Base-by-base conservation (phyloP, 1,140 invertebrate species). In the Antheraea pernyi region DNA sequence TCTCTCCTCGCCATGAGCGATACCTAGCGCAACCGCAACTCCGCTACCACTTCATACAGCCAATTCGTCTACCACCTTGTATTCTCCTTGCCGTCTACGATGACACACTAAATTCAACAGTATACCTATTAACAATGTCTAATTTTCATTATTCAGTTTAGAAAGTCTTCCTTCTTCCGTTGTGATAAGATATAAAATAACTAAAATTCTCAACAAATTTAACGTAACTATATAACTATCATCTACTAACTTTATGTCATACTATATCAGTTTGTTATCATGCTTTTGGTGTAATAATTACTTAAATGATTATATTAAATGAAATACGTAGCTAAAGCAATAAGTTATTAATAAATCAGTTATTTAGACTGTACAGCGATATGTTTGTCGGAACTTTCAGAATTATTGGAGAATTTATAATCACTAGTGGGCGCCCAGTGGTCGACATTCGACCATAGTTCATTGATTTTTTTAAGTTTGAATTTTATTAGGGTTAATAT, bases 1-100 rank as follows among this genome's bases (percentile, higher is more conserved):
- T 74, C 67, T 64, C 74, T 69, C 71, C 59, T 48, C 65, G 30
- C 75, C 67, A 53, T 62, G 71, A 75, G 75, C 79, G 66, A 76
- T 77, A 73, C 77, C 83, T 82, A 86, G 73, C 83, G 76, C 81
- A 81, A 42, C 11, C 83, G 76, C 80, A 81, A 80, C 81, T 80
- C 11, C 81, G 75, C 81, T 81, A 80, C 81, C 81, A 85, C 85
- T 82, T 79, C 77, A 75, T 75, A 78, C 76, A 75, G 76, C 75
- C 80, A 81, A 77, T 79, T 69, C 72, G 75, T 79, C 77, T 78
- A 79, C 75, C 78, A 81, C 75, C 76, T 53, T 73, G 74, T 70
- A 74, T 73, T 73, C 69, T 75, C 66, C 64, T 77, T 69, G 70
- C 73, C 69, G 73, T 69, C 65, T 75, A 60, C 60, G 63, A 71